phyloP scores from a whole-genome alignment of 2,888 invertebrate genomes.

The Thyatira batis region DNA sequence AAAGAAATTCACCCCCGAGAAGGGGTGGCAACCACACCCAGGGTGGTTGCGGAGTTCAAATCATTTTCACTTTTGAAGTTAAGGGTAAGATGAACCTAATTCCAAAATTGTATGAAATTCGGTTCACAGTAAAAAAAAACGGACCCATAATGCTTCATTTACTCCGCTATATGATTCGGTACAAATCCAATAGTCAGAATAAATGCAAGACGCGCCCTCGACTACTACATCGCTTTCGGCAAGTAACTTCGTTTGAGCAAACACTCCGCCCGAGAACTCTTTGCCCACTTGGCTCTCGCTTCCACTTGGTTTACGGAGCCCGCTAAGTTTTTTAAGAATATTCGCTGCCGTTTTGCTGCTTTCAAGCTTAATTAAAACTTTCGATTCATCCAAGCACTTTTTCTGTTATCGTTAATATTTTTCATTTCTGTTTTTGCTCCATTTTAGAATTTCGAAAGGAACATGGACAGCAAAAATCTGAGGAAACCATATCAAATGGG shows the following conservation, averaged over 20 bases:
- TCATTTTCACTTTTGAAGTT: too few species aligned
- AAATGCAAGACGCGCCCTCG: conserved; percentile 51
- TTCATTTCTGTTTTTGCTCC: conserved; percentile 1
- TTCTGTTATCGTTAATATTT: conserved; percentile 28
- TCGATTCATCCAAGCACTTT: conserved; percentile 24
- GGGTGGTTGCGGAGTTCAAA: too few species aligned
- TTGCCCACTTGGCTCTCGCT: conserved; percentile 53
- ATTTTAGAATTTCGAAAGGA: neutral
- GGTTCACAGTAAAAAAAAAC: too few species aligned
- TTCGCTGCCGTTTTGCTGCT: conserved; percentile 35
- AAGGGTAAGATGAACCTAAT: too few species aligned
- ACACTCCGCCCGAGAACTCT: conserved; percentile 55
- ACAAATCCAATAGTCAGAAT: conserved; percentile 57
- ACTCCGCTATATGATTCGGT: conserved; percentile 55
- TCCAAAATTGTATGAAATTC: too few species aligned
- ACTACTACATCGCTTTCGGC: conserved; percentile 50
- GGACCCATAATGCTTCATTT: too few species aligned
- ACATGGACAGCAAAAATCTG: too few species aligned
- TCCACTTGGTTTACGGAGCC: conserved; percentile 49
- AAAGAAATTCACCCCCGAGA: too few species aligned
- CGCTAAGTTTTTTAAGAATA: conserved; percentile 31
- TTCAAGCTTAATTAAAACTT: conserved; percentile 43
- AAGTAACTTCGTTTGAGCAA: conserved; percentile 63
- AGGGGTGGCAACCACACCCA: too few species aligned
- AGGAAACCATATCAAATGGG: too few species aligned